A percentile compares a stretch with the other conserved stretches of the same genome.
phyloP scores from a whole-genome alignment of 2,797 vertebrate genomes.

The Coregonus sp. region DNA sequence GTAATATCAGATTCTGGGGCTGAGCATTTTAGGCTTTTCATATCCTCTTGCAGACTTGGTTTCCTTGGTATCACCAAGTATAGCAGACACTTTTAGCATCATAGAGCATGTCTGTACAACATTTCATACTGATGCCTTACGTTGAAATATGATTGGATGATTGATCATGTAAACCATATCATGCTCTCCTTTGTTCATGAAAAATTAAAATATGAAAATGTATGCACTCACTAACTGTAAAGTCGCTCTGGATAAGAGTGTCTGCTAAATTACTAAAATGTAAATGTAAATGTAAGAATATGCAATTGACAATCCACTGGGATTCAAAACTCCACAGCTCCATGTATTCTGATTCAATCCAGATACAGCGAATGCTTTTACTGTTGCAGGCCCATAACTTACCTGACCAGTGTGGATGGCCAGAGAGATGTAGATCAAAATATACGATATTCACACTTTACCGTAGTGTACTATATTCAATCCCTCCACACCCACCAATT shows the following conservation, averaged over 20 bases:
- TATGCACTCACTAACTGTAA: no score
- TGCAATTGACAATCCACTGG: no score
- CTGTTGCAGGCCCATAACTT: background rate
- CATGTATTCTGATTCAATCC: background rate
- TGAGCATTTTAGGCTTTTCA: background rate
- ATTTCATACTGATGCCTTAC: no score
- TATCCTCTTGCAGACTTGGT: background rate
- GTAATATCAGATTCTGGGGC: background rate
- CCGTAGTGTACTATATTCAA: conserved; percentile 11
- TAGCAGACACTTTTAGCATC: no score
- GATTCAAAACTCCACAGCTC: background rate
- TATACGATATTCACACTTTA: conserved; percentile 1
- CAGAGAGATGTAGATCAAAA: background rate
- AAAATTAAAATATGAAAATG: background rate
- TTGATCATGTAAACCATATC: no score
- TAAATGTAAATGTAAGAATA: no score
- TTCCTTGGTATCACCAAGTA: no score
- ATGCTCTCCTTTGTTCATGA: background rate
- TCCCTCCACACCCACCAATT: conserved; percentile 26
- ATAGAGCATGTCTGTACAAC: no score
- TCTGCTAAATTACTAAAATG: no score
- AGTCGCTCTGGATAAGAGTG: no score
- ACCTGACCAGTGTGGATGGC: background rate
- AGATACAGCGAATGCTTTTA: background rate
- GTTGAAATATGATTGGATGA: no score